A percentile compares a stretch with the other conserved stretches of the same genome.
phyloP scores from a whole-genome alignment of 2,113 vertebrate genomes.

The Zosterops borbonicus region DNA sequence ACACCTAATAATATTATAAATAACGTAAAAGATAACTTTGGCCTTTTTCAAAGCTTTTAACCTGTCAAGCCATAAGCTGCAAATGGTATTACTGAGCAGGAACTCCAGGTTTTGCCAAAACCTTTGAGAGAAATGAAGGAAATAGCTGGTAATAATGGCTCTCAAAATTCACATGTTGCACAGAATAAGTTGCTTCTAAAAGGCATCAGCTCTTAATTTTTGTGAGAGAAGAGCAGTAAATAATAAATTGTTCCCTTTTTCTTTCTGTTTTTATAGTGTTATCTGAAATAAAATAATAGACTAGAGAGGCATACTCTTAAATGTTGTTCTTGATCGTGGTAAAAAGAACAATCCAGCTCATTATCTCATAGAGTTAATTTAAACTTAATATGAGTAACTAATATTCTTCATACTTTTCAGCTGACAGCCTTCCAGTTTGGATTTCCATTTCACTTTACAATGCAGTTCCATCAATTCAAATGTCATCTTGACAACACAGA shows the following conservation, averaged over 20 bases:
- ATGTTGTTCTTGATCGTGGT: neutral
- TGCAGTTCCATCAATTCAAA: neutral
- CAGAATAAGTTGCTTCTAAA: neutral
- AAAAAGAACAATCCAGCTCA: neutral
- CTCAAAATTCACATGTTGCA: neutral
- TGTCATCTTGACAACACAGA: neutral
- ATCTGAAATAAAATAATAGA: neutral
- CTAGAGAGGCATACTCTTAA: neutral
- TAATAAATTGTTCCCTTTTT: neutral
- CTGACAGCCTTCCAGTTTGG: neutral
- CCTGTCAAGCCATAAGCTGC: neutral
- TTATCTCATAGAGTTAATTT: neutral
- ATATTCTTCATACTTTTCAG: neutral
- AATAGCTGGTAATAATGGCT: neutral
- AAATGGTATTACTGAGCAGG: neutral
- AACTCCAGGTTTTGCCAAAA: neutral
- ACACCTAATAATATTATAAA: constrained; percentile 6
- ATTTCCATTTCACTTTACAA: neutral
- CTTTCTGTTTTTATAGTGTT: neutral
- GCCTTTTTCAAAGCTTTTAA: constrained; percentile 2
- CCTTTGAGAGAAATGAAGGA: neutral
- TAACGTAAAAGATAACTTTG: neutral
- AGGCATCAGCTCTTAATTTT: neutral
- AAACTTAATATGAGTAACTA: neutral
- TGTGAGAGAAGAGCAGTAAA: neutral